Conservation (phyloP, 1,140 invertebrate genomes). For the Monomorium pharaonis region DNA sequence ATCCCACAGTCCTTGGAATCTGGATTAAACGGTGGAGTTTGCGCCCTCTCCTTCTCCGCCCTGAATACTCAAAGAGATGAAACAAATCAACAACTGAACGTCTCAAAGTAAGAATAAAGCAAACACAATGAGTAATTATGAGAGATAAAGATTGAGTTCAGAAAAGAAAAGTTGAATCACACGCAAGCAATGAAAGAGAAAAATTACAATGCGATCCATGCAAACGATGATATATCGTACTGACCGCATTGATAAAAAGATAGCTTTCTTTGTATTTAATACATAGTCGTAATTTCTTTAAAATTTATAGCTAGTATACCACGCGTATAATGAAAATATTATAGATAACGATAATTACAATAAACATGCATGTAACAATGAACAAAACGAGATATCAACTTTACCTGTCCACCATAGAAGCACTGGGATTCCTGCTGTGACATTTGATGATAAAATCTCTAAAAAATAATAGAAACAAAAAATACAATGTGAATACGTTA, state of each 20-base stretch:
- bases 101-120: neutral
- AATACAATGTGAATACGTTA: constrained; percentile 69
- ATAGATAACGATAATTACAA: neutral
- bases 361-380: neutral
- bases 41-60: constrained; percentile 87
- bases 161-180: neutral
- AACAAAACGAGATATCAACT: constrained; percentile 13
- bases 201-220: neutral
- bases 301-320: neutral
- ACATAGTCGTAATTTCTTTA: neutral
- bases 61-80: constrained; percentile 69
- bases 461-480: constrained; percentile 77
- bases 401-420: constrained; percentile 90
- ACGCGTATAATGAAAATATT: neutral
- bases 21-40: constrained; percentile 87
- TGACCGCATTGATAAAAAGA: neutral
- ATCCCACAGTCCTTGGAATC: constrained; percentile 93
- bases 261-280: neutral
- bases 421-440: constrained; percentile 92
- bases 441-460: constrained; percentile 89
- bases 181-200: neutral
- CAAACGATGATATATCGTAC: neutral
- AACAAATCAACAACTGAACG: constrained; percentile 1
- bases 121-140: neutral
- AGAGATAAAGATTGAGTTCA: neutral